Conservation (phyloP, 1,140 invertebrate species). For the Oedothorax gibbosus region DNA sequence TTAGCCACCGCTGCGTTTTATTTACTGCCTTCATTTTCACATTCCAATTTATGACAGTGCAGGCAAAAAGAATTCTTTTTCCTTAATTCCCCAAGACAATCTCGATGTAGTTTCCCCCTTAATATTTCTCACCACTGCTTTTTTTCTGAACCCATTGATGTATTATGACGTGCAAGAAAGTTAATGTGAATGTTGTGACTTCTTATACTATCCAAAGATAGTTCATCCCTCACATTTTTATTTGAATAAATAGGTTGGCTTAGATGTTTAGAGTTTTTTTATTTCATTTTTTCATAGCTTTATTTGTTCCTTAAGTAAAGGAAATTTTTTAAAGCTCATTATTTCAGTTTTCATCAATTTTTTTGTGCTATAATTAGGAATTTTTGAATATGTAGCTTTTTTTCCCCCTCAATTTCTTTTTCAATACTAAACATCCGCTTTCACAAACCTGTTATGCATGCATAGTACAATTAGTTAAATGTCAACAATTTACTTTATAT, state of each 20-base stretch:
- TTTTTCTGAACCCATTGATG: conserved; percentile 31
- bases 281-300: too few relatives aligned
- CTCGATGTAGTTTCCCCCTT: conserved; percentile 7
- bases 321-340: too few relatives aligned
- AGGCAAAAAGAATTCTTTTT: conserved; percentile 1
- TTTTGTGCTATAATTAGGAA: too few relatives aligned
- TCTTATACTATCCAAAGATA: conserved; percentile 20
- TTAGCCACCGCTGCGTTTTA: conserved; percentile 46
- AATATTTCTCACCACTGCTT: conserved; percentile 1
- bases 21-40: conserved; percentile 29
- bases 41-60: conserved; percentile 39
- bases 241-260: conserved; percentile 25
- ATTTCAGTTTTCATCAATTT: too few relatives aligned
- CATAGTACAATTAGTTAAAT: too few relatives aligned
- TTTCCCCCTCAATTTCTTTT: too few relatives aligned
- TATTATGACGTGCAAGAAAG: conserved; percentile 33
- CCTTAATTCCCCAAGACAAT: conserved; percentile 50
- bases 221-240: conserved; percentile 18
- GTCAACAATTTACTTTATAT: too few relatives aligned
- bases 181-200: conserved; percentile 49
- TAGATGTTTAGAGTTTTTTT: conserved; percentile 17
- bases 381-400: too few relatives aligned
- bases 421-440: too few relatives aligned
- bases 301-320: too few relatives aligned
- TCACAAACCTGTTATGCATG: too few relatives aligned